These are phyloP conservation scores for Hormaphis cornu DNA, from an alignment of 1,140 invertebrate genomes.

Conservation along the genomic window DNA sequence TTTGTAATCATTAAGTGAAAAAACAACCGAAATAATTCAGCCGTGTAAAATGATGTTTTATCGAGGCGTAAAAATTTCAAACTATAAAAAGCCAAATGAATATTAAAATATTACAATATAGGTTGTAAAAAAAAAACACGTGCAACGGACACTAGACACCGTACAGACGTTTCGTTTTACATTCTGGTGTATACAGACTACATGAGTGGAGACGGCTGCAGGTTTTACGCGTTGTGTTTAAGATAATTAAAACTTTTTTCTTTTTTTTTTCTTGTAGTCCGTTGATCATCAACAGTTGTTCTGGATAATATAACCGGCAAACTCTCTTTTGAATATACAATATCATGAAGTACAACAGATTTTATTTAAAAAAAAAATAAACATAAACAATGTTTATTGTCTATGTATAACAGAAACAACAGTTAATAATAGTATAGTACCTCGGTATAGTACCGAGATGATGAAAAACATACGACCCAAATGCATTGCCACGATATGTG, in stretches of 20 bases:
- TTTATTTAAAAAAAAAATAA: background rate
- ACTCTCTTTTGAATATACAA: background rate
- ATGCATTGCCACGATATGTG: too few relatives aligned
- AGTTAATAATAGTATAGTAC: too few relatives aligned
- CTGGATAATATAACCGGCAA: slow-evolving; percentile 8
- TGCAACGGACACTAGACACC: slow-evolving; percentile 14
- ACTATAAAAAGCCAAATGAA: slow-evolving; percentile 4
- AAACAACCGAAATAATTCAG: background rate
- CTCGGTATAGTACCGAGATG: too few relatives aligned
- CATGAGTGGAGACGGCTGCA: background rate
- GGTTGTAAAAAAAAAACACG: background rate
- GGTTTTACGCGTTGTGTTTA: background rate
- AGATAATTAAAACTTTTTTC: slow-evolving; percentile 1
- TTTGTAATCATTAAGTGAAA: background rate
- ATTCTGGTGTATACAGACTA: too few relatives aligned
- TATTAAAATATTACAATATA: background rate
- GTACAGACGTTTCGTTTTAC: slow-evolving; percentile 3
- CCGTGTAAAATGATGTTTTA: background rate
- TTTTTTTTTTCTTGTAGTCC: background rate
- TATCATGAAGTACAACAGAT: background rate
- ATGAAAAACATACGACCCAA: too few relatives aligned
- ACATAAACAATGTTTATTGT: too few relatives aligned
- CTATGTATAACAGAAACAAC: too few relatives aligned
- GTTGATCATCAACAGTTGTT: background rate
- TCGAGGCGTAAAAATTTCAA: background rate